These are phyloP conservation scores for Herminia tarsipennalis DNA, from an alignment of 2,888 invertebrate species.

Conservation along the genomic window DNA sequence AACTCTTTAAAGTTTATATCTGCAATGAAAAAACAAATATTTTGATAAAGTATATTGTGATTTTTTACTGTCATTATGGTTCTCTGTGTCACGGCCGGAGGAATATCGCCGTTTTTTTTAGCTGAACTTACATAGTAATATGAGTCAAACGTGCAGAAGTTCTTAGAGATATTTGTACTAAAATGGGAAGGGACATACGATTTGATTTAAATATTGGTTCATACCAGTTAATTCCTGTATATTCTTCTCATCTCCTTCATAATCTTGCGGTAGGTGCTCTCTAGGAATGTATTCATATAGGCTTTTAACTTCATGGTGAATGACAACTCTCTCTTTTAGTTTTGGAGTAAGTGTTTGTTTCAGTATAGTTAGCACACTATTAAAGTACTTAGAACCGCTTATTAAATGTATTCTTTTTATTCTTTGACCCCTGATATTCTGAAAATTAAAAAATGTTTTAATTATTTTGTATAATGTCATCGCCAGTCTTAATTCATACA, in stretches of 20 bases:
- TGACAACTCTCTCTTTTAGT: constrained; percentile 38
- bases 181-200: too few relatives aligned
- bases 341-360: constrained; percentile 49
- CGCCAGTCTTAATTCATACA: too few relatives aligned
- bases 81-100: too few relatives aligned
- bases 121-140: too few relatives aligned
- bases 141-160: constrained; percentile 21
- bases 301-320: constrained; percentile 43
- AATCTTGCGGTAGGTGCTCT: constrained; percentile 48
- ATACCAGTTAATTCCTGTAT: constrained; percentile 47
- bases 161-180: constrained; percentile 21
- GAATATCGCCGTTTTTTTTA: too few relatives aligned
- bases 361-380: constrained; percentile 33
- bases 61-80: too few relatives aligned
- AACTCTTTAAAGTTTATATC: constrained; percentile 29
- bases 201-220: not conserved
- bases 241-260: constrained; percentile 44
- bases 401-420: constrained; percentile 46
- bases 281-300: constrained; percentile 41
- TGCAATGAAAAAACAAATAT: too few relatives aligned
- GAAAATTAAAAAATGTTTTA: too few relatives aligned
- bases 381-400: constrained; percentile 47
- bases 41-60: too few relatives aligned
- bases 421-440: constrained; percentile 48
- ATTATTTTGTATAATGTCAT: too few relatives aligned